Evolutionary conservation across 2,888 invertebrate species (phyloP), one percentile per base, ranked within the genome.

Genomic region (Campoletis raptor): DNA sequence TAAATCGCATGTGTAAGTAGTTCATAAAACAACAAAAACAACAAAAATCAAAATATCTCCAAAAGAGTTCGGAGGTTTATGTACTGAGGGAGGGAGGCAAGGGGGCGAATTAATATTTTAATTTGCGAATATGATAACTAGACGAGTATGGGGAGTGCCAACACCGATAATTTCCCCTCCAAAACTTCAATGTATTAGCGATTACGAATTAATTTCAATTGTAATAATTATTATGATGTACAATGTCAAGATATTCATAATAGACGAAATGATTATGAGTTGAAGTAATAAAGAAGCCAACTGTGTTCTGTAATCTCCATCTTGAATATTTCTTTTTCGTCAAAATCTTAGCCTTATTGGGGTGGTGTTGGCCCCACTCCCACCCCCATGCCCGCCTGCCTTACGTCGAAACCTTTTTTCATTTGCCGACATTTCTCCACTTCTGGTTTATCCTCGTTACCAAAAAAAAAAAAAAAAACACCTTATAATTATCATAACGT

Each of bases 281-380:
- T 67, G 86, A 85, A 87, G 83, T 85, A 88, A 88, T 88, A 88
- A 88, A 88, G 84, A 83, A 82, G 73, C 77, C 64, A 87, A 85
- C 81, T 81, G 78, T 86, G 85, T 86, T 72, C 61, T 61, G 54
- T 57, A 45, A 70, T 52, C 37, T 61, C 15, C 45, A 85, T 83
- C 66, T 81, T 84, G 52, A 54, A 77, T 66, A 80, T 80, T 72
- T 83, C 30, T 67, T 79, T 73, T 81, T 85, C 74, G 36, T 74
- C 18, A 10, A 52, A 61, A 73, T 54, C 40, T 78, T 45, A 70
- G 83, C 76, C 85, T 85, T 85, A 67, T 84, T 81, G 86, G 88
- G 88, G 87, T 85, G 89, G 89, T 90, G 89, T 90, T 90, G 89
- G 89, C 84, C 89, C 88, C 84, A 83, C 86, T 89, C 88, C 85